A percentile compares a stretch with the other conserved stretches of the same genome.
Evolutionary conservation across 1,140 invertebrate species (phyloP).

Genomic region (Thereuonema tuberculata): DNA sequence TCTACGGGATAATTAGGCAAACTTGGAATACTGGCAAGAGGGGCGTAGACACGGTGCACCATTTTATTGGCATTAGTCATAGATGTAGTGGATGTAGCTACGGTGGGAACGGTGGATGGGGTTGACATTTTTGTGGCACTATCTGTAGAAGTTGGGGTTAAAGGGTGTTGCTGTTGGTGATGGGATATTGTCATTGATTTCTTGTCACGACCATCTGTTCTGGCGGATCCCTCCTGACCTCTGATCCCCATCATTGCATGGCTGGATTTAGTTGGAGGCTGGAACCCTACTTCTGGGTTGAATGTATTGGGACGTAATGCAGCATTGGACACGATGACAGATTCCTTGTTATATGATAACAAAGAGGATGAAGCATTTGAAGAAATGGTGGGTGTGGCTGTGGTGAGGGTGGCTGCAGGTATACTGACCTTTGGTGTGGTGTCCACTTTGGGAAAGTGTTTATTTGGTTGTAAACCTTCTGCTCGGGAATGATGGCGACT

Average conservation of each 20-base stretch:
- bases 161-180: too few relatives aligned
- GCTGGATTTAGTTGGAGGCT: too few relatives aligned
- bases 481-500: neutral
- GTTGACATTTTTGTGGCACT: neutral
- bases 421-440: neutral
- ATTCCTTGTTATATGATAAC: neutral
- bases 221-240: neutral
- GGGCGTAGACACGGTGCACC: neutral
- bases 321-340: too few relatives aligned
- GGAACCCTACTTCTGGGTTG: neutral
- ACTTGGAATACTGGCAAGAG: neutral
- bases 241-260: too few relatives aligned
- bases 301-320: neutral
- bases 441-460: neutral
- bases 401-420: neutral
- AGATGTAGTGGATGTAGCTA: neutral
- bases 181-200: neutral
- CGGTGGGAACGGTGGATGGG: neutral
- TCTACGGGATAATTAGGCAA: too few relatives aligned
- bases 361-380: neutral
- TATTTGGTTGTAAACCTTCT: neutral
- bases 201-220: conserved; percentile 5
- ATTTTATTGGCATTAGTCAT: neutral
- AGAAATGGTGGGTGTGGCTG: neutral
- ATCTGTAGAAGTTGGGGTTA: neutral